Base-by-base conservation (phyloP, 1,140 invertebrate species). In the Bursaphelenchus mucronatus region DNA sequence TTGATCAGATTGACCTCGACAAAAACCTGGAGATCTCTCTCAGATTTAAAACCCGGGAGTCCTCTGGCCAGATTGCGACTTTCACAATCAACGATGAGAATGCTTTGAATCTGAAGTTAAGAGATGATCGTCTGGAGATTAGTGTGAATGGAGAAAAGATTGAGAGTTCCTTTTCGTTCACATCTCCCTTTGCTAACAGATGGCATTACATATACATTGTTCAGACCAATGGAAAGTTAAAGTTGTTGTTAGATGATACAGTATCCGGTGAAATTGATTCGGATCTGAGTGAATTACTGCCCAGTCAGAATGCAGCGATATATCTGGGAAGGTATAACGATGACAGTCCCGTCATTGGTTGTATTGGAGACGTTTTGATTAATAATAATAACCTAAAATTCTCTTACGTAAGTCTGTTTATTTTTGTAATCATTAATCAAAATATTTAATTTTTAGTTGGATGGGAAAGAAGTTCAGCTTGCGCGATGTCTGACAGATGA, bases 41-140 rank as follows among this genome's bases (percentile, higher is more conserved):
- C 9, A 91, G 90, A 78, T 94, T 97, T 82, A 90, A 89, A 78
- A 95, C 86, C 0, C 84, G 90, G 64, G 91, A 90, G 0, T 76
- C 95, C 0, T 84, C 96, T 40, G 89, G 88, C 51, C 91, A 89
- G 78, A 85, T 87, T 0, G 84, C 87, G 19, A 17, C 58, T n/a
- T 13, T 61, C 15, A n/a, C 59, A 59, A n/a, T 50, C 5, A n/a
- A 61, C 13, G 21, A 61, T 19, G 58, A 55, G 39, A 61, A 19
- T 44, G 15, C 49, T 50, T 30, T 50, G 19, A 5, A 5, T 30
- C 15, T 17, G 15, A 17, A 5, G 66, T 76, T 17, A 65, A 49
- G 0, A 67, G 67, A 40, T 83, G 56, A 86, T 88, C 61, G 46
- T 17, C n/a, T 74, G 58, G 9, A 39, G 44, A 71, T 67, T 5